A percentile compares a stretch with the other conserved stretches of the same genome.
Conservation (phyloP, 2,113 vertebrate species). For the Elgaria multicarinata region DNA sequence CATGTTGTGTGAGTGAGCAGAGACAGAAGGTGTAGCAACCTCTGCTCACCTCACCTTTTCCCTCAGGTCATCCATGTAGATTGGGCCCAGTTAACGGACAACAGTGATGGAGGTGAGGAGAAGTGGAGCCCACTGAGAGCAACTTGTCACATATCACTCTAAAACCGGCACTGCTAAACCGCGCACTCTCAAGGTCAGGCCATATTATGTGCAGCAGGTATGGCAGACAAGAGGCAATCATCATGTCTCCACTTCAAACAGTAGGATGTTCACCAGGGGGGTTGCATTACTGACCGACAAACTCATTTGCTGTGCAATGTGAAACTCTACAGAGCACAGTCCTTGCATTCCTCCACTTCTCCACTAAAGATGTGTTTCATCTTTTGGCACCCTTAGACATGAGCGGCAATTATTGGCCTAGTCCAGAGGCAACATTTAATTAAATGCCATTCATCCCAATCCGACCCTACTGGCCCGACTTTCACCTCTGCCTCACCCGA, state of each 20-base stretch:
- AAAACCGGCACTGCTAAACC: neutral
- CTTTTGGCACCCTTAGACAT: neutral
- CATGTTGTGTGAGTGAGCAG: neutral
- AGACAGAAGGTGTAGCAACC: neutral
- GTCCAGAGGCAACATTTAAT: conserved; percentile 24
- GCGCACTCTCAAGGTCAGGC: neutral
- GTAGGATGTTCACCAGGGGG: neutral
- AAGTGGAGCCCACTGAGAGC: neutral
- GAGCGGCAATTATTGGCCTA: neutral
- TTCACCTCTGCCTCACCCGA: conserved; percentile 13
- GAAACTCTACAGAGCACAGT: neutral
- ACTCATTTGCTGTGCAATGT: neutral
- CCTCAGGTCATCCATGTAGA: neutral
- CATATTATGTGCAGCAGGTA: neutral
- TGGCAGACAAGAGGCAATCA: neutral
- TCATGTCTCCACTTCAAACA: neutral
- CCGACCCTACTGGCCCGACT: neutral
- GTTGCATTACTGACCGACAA: neutral
- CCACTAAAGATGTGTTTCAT: neutral
- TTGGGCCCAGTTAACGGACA: neutral
- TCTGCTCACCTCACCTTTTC: neutral
- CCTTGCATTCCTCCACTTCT: neutral
- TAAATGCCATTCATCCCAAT: neutral
- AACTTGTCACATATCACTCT: neutral
- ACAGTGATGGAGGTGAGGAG: neutral